These are phyloP conservation scores for Dipodomys spectabilis DNA, from an alignment of 2,113 vertebrate species.

Conservation along the genomic window DNA sequence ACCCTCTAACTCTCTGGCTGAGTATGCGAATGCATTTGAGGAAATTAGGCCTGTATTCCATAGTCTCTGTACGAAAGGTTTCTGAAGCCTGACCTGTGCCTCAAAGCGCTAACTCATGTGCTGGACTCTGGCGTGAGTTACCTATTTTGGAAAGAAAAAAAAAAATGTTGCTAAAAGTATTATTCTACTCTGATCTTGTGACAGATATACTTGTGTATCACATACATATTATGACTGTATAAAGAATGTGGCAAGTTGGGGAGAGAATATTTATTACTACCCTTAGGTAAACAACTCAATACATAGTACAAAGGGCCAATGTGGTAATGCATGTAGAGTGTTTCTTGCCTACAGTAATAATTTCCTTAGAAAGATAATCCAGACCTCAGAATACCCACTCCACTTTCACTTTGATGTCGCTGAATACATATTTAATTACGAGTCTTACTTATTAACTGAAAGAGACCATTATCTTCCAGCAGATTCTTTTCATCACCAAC, in stretches of 20 bases:
- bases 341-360: not conserved
- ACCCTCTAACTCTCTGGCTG: not conserved
- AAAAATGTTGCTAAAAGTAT: not conserved
- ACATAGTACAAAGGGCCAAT: not conserved
- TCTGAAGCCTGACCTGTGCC: not conserved
- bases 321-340: not conserved
- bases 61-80: not conserved
- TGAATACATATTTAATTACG: constrained; percentile 33
- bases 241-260: not conserved
- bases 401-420: not conserved
- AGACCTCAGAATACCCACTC: not conserved
- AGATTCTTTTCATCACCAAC: not conserved
- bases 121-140: not conserved
- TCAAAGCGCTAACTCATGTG: not conserved
- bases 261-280: not conserved
- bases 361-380: constrained; percentile 13
- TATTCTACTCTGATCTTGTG: not conserved
- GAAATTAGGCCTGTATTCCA: not conserved
- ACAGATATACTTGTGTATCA: not conserved
- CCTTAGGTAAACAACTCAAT: not conserved
- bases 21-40: not conserved
- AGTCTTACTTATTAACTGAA: not conserved
- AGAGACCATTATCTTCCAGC: not conserved
- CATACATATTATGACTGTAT: not conserved
- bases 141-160: not conserved